Base-by-base conservation (phyloP, 2,888 invertebrate genomes). In the Brachyptera risi region DNA sequence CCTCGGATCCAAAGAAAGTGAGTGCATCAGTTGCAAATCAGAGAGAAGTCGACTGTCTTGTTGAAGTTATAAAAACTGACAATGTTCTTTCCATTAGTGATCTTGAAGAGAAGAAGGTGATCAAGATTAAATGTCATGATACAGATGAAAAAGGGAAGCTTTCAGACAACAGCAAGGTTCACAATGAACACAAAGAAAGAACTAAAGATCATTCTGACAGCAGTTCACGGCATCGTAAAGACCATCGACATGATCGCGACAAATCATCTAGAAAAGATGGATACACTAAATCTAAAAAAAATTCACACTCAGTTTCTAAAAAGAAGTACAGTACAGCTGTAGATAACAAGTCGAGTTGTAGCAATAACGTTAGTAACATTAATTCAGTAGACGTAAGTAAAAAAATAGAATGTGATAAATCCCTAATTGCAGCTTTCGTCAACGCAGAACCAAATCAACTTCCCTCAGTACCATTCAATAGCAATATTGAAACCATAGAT, bases 241-340 rank as follows among this genome's bases (percentile, higher is more conserved):
- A 65, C 11, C 58, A 58, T 23, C 60, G 57, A 37, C 60, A 63
- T 51, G 63, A 59, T 27, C 51, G 27, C 26, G 64, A 63, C 5
- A 65, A 57, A 26, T 35, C 38, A 37, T 31, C 35, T n/a, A 42
- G 42, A 19, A 42, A 42, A 42, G 17, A 17, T 7, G 17, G 19
- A 19, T 3, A 42, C 21, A 7, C 42, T 13, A 42, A 42, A 42
- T n/a, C n/a, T n/a, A n/a, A n/a, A n/a, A n/a, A n/a, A n/a, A n/a
- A n/a, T n/a, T n/a, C n/a, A n/a, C n/a, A n/a, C n/a, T n/a, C n/a
- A n/a, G n/a, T n/a, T n/a, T n/a, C n/a, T n/a, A n/a, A n/a, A n/a
- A n/a, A n/a, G n/a, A n/a, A n/a, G 17, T 26, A 13, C 19, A 49
- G 47, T 23, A 15, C 26, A 24, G 37, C 17, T 47, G 35, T 42